Evolutionary conservation across 2,113 vertebrate species (phyloP).

Genomic region (Sula dactylatra): DNA sequence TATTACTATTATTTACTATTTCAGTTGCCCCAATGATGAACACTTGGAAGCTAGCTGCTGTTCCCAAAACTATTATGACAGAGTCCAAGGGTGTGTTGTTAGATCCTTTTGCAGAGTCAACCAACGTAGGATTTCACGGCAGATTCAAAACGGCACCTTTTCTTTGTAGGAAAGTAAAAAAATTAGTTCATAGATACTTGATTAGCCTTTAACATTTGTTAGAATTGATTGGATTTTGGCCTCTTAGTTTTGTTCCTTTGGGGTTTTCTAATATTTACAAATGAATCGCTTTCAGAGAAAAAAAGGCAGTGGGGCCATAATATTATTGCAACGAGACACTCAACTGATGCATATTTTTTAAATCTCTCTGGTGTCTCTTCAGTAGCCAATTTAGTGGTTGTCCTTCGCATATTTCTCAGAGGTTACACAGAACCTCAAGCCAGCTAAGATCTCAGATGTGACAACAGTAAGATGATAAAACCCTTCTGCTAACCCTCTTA

Average conservation of each 20-base stretch:
- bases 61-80: rapidly evolving
- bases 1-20: not conserved
- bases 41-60: not conserved
- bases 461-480: not conserved
- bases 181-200: not conserved
- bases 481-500: constrained; percentile 11
- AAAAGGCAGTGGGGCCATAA: not conserved
- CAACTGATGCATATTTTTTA: not conserved
- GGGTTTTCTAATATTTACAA: not conserved
- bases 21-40: not conserved
- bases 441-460: not conserved
- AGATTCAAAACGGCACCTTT: not conserved
- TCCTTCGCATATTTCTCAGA: constrained; percentile 9
- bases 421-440: not conserved
- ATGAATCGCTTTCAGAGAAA: not conserved
- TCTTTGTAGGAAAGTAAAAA: not conserved
- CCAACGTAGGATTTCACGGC: not conserved
- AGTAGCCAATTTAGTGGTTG: not conserved
- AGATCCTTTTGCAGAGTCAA: not conserved
- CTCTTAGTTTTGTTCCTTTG: not conserved
- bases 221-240: not conserved
- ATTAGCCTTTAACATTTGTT: not conserved
- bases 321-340: not conserved
- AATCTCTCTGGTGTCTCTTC: not conserved
- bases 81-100: not conserved